Evolutionary conservation across 1,140 invertebrate species (phyloP).

Genomic region (Nymphalis io): DNA sequence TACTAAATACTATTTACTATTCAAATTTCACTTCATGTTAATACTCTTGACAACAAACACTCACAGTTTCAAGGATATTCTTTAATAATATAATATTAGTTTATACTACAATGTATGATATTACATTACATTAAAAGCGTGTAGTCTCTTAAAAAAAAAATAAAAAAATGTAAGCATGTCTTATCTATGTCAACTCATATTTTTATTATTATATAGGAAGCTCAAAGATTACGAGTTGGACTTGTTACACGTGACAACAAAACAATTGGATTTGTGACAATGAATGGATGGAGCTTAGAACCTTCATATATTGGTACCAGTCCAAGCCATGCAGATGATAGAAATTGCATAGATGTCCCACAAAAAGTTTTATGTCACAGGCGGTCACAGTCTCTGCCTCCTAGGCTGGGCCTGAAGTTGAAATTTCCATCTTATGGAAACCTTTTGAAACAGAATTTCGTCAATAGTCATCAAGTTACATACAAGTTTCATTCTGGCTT

Average conservation of each 20-base stretch:
- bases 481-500: conserved; percentile 95
- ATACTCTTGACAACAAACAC: no score
- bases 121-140: no score
- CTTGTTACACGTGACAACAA: conserved; percentile 82
- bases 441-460: conserved; percentile 85
- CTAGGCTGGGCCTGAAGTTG: conserved; percentile 88
- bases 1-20: no score
- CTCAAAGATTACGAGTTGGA: conserved; percentile 83
- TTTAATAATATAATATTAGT: no score
- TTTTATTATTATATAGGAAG: conserved; percentile 68
- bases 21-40: no score
- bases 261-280: conserved; percentile 90
- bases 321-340: conserved; percentile 84
- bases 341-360: conserved; percentile 61
- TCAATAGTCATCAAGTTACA: conserved; percentile 89
- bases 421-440: conserved; percentile 84
- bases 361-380: conserved; percentile 85
- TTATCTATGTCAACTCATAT: no score
- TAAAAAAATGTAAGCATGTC: no score
- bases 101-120: no score
- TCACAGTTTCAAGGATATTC: no score
- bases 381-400: conserved; percentile 92
- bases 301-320: conserved; percentile 86
- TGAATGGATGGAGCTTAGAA: conserved; percentile 91
- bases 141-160: no score